Evolutionary conservation across 2,113 vertebrate genomes (phyloP), one percentile per base, ranked within the genome.

Genomic region (Eubucco bourcierii): DNA sequence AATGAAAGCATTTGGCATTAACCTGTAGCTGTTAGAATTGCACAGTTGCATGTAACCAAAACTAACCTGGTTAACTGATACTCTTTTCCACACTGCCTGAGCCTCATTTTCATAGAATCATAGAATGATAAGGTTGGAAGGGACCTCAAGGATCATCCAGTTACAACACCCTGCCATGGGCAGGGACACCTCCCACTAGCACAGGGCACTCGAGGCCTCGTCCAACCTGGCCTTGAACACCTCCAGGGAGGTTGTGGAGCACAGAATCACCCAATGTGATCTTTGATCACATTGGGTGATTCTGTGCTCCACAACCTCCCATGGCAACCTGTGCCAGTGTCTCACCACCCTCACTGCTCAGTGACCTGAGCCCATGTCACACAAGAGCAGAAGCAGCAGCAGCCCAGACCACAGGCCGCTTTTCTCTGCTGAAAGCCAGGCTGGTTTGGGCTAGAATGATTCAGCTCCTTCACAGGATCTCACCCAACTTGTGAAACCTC

Each of bases 301-400:
- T n/a, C n/a, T n/a, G n/a, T n/a, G n/a, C n/a, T n/a, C n/a, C n/a
- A n/a, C n/a, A n/a, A n/a, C n/a, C n/a, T n/a, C n/a, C n/a, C n/a
- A n/a, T n/a, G n/a, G n/a, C n/a, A n/a, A n/a, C n/a, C n/a, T n/a
- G n/a, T n/a, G n/a, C n/a, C n/a, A n/a, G n/a, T n/a, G 37, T 37
- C 37, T 37, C 37, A 37, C 37, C 37, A 37, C 37, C 37, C 37
- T 37, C 37, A 37, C 37, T 37, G 37, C 37, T 37, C 37, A 37
- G 9, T n/a, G 39, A 70, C 41, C 28, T 20, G 21, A 67, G 20
- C 7, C 37, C 29, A 18, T 0, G 0, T 31, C 2, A 0, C 29
- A 71, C 29, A 37, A 65, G 7, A 70, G 5, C 21, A 63, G 59
- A 7, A 70, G 5, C 21, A 63, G 59, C 4, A 84, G 65, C 33